phyloP scores from a whole-genome alignment of 1,140 invertebrate genomes.

The Arctopsyche grandis region DNA sequence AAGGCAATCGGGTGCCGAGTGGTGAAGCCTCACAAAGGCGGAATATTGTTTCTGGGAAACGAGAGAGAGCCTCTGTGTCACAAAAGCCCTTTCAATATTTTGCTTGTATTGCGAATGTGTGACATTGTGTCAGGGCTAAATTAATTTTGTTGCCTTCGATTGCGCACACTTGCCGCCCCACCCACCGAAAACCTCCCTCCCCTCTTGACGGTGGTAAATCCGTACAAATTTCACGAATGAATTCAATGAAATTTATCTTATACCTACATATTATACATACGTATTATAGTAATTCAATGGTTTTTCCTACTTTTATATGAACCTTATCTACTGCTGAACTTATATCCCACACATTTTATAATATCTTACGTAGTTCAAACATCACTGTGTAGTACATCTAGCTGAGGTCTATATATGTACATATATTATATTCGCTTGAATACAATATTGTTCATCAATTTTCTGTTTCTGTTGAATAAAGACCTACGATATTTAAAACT shows the following conservation, averaged over 20 bases:
- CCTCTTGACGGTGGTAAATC: not conserved
- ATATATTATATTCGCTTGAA: too few relatives aligned
- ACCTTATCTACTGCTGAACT: too few relatives aligned
- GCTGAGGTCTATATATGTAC: too few relatives aligned
- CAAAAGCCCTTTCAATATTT: conserved; percentile 47
- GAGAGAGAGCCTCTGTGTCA: not conserved
- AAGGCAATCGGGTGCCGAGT: conserved; percentile 51
- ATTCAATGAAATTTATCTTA: not conserved
- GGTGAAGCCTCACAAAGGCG: conserved; percentile 51
- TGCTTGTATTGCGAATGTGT: conserved; percentile 36
- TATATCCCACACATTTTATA: too few relatives aligned
- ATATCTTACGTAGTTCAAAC: too few relatives aligned
- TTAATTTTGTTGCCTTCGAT: conserved; percentile 41
- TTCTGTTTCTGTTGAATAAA: too few relatives aligned
- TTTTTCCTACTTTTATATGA: too few relatives aligned
- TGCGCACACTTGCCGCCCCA: conserved; percentile 9
- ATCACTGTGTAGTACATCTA: too few relatives aligned
- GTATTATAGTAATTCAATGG: too few relatives aligned
- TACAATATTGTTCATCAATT: too few relatives aligned
- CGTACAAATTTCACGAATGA: not conserved
- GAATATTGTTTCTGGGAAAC: conserved; percentile 53
- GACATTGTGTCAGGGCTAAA: conserved; percentile 33
- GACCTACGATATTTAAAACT: too few relatives aligned
- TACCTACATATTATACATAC: not conserved
- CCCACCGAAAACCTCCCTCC: not conserved